phyloP scores from a whole-genome alignment of 2,888 invertebrate species.

The Noctua janthe region DNA sequence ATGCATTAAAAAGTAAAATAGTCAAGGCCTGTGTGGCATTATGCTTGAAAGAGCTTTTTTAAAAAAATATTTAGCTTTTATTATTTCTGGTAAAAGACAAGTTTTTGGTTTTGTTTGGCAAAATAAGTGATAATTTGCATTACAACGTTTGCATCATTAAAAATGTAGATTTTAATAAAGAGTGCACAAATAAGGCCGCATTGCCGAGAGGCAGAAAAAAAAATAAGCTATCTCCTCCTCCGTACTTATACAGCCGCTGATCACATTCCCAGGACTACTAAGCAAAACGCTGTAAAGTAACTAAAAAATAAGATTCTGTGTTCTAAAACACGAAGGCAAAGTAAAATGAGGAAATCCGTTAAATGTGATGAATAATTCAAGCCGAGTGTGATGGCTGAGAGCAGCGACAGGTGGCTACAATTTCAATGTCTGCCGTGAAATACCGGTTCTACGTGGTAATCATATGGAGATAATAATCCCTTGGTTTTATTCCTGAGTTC shows the following conservation, averaged over 20 bases:
- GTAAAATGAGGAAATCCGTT: slow-evolving; percentile 37
- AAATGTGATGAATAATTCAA: slow-evolving; percentile 50
- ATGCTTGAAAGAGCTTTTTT: not conserved
- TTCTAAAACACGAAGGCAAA: slow-evolving; percentile 4
- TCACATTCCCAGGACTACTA: not conserved
- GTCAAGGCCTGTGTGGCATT: not conserved
- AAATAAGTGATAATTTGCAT: not conserved
- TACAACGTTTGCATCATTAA: not conserved
- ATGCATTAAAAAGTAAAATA: not conserved
- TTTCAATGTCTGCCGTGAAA: slow-evolving; percentile 23
- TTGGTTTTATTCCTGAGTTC: not conserved
- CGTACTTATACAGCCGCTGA: not conserved
- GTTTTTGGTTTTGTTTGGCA: not conserved
- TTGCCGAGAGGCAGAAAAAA: not conserved
- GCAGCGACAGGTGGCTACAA: slow-evolving; percentile 42
- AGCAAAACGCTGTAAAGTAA: not conserved
- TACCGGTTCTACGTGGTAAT: slow-evolving; percentile 32
- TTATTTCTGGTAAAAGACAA: not conserved
- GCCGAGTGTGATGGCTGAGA: slow-evolving; percentile 7
- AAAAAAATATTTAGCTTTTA: not conserved
- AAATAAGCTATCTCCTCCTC: not conserved
- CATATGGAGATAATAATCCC: not conserved
- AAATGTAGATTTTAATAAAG: not conserved
- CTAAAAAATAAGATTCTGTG: slow-evolving; percentile 4
- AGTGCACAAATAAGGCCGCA: not conserved